phyloP scores from a whole-genome alignment of 1,140 invertebrate species.

The Saccostrea echinata region DNA sequence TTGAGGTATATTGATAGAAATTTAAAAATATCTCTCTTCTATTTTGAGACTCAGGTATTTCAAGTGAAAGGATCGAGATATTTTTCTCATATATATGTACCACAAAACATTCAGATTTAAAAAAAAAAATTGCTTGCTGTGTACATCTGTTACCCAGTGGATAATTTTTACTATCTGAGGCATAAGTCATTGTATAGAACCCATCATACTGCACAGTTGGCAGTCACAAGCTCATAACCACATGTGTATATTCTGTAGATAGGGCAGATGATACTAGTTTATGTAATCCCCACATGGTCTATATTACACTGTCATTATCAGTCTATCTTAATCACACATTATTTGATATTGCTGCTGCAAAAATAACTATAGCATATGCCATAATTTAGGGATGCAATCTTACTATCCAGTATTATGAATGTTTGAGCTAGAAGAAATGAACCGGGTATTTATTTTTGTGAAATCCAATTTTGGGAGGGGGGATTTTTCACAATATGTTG shows the following conservation, averaged over 20 bases:
- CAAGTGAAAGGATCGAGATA: too few species aligned
- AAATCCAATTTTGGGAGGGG: too few species aligned
- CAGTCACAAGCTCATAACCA: background rate
- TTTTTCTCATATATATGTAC: too few species aligned
- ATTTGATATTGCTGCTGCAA: background rate
- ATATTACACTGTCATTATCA: conserved; percentile 22
- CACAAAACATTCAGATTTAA: too few species aligned
- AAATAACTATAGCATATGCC: background rate
- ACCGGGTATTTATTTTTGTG: too few species aligned
- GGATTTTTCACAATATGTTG: too few species aligned
- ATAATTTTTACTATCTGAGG: background rate
- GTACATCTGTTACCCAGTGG: too few species aligned
- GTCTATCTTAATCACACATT: background rate
- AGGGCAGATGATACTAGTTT: background rate
- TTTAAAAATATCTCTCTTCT: background rate
- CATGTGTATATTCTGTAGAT: background rate
- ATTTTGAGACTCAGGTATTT: background rate
- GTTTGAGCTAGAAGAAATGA: background rate
- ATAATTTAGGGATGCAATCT: background rate
- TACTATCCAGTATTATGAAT: background rate
- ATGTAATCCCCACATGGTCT: background rate
- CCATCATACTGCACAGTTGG: background rate
- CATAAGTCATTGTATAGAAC: background rate
- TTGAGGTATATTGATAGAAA: background rate
- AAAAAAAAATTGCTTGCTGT: too few species aligned